Evolutionary conservation across 2,888 invertebrate genomes (phyloP).

Genomic region (Napeogenes sylphis): DNA sequence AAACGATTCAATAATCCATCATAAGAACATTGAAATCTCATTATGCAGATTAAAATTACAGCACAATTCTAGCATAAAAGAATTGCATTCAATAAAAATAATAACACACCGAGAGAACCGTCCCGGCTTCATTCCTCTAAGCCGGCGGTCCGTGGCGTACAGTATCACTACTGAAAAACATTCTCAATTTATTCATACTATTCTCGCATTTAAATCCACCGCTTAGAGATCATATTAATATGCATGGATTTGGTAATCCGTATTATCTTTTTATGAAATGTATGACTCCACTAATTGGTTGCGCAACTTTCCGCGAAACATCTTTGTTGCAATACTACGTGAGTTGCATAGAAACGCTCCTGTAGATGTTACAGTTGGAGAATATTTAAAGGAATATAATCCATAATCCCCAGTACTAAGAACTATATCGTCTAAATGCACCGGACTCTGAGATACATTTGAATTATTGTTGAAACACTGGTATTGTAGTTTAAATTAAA

Average conservation of each 20-base stretch:
- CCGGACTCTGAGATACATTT: slow-evolving; percentile 32
- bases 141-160: slow-evolving; percentile 55
- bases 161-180: slow-evolving; percentile 30
- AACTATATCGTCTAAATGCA: slow-evolving; percentile 32
- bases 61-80: slow-evolving; percentile 32
- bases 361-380: slow-evolving; percentile 31
- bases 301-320: slow-evolving; percentile 52
- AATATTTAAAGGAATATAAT: slow-evolving; percentile 29
- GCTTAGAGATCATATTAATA: slow-evolving; percentile 31
- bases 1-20: slow-evolving; percentile 6
- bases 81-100: slow-evolving; percentile 39
- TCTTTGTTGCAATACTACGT: slow-evolving; percentile 49
- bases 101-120: slow-evolving; percentile 47
- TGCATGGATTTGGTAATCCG: slow-evolving; percentile 23
- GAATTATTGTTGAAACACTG: slow-evolving; percentile 48
- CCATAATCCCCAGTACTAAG: slow-evolving; percentile 32
- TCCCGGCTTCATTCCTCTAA: slow-evolving; percentile 57
- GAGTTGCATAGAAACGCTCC: slow-evolving; percentile 41
- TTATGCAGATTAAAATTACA: slow-evolving; percentile 20
- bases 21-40: slow-evolving; percentile 4
- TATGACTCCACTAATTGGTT: slow-evolving; percentile 57
- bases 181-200: slow-evolving; percentile 22
- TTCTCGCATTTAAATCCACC: slow-evolving; percentile 19
- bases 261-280: slow-evolving; percentile 34
- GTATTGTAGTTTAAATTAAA: slow-evolving; percentile 63